Percentiles rank a stretch among this genome's conserved stretches.
phyloP scores from a whole-genome alignment of 2,797 vertebrate genomes.

The Squalus acanthias region DNA sequence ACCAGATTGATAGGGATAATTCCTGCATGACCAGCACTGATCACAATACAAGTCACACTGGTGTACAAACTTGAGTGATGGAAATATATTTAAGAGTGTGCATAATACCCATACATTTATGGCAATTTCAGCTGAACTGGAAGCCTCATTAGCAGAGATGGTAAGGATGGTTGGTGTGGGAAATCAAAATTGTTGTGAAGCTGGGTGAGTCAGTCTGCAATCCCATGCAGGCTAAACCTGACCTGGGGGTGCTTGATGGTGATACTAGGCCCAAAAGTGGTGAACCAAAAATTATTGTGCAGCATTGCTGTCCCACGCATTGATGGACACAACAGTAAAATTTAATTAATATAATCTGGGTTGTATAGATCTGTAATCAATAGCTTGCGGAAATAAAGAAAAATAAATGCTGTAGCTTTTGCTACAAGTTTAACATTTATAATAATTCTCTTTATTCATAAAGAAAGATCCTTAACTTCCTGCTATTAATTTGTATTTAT shows the following conservation, averaged over 20 bases:
- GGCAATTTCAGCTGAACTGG: neutral
- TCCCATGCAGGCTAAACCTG: neutral
- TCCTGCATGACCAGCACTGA: neutral
- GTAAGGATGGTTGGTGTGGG: neutral
- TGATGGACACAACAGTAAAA: too few species aligned
- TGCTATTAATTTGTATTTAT: neutral
- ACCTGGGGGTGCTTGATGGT: neutral
- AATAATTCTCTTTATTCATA: constrained; percentile 13
- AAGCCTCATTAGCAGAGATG: neutral
- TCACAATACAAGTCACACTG: neutral
- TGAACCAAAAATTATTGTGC: neutral
- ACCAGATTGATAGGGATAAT: neutral
- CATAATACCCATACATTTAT: neutral
- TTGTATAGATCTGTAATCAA: neutral
- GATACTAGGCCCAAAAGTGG: neutral
- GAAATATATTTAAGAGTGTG: neutral
- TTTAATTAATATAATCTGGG: neutral
- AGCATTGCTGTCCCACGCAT: neutral
- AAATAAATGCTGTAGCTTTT: neutral
- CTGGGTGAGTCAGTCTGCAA: neutral
- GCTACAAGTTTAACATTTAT: neutral
- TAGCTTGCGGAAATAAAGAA: neutral
- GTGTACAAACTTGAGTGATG: neutral
- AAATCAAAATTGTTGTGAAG: neutral
- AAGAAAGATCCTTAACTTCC: neutral